Percentiles rank a stretch among this genome's conserved stretches.
phyloP scores from a whole-genome alignment of 2,113 vertebrate species.

The Callorhinus ursinus region DNA sequence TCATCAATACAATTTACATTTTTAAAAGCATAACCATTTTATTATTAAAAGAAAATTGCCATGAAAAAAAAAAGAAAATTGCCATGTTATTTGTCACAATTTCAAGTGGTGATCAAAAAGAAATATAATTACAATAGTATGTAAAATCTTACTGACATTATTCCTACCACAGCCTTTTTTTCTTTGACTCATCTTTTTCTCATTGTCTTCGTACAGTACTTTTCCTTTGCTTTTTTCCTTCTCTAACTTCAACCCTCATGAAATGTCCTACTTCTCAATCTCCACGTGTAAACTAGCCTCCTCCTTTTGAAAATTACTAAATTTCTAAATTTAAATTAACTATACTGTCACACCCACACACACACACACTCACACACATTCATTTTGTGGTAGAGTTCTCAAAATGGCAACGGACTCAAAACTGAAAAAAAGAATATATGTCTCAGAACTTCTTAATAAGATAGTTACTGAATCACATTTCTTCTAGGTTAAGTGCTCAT shows the following conservation, averaged over 20 bases:
- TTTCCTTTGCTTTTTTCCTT: not conserved
- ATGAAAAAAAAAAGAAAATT: conserved; percentile 12
- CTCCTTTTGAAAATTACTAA: not conserved
- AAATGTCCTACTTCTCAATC: not conserved
- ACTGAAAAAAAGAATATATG: not conserved
- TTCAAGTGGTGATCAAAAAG: not conserved
- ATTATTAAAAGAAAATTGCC: not conserved
- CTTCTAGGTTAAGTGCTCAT: not conserved
- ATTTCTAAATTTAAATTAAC: too few species aligned
- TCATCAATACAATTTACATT: not conserved
- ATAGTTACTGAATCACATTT: not conserved
- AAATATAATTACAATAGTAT: not conserved
- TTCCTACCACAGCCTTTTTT: not conserved
- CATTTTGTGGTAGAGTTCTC: not conserved
- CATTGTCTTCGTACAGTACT: not conserved
- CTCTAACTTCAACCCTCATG: not conserved
- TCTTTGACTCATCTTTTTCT: not conserved
- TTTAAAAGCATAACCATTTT: not conserved
- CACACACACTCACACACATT: not conserved
- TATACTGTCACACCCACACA: not conserved
- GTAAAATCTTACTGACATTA: not conserved
- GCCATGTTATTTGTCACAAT: not conserved
- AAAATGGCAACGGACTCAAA: not conserved
- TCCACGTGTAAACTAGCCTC: not conserved
- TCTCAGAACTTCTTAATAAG: not conserved